Conservation (phyloP, 2,797 vertebrate species). For the Hippocampus kuda region DNA sequence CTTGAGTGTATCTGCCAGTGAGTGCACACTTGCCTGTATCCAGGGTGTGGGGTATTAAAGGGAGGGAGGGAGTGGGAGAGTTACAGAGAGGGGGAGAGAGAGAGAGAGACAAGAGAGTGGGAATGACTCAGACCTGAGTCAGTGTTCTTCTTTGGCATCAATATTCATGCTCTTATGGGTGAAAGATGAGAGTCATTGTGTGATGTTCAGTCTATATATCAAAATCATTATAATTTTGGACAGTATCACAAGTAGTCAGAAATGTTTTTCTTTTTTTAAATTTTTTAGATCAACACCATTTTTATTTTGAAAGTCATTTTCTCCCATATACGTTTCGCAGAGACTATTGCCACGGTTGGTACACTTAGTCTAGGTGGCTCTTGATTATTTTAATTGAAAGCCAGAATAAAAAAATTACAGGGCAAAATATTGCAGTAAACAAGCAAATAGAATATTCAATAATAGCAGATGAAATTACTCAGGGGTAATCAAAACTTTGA, state of each 20-base stretch:
- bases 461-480: no score
- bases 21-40: constrained; percentile 46
- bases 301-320: background rate
- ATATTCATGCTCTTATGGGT: constrained; percentile 39
- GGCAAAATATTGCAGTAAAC: background rate
- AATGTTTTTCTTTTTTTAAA: background rate
- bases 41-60: constrained; percentile 62
- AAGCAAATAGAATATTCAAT: background rate
- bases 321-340: background rate
- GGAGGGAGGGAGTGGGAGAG: constrained; percentile 30
- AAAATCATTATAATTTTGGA: background rate
- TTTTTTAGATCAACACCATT: background rate
- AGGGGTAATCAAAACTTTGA: background rate
- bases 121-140: constrained; percentile 44
- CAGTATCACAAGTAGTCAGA: background rate
- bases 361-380: background rate
- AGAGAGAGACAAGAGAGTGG: constrained; percentile 35
- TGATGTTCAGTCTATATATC: constrained; percentile 2
- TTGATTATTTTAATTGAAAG: background rate
- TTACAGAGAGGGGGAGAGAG: constrained; percentile 22
- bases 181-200: background rate
- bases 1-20: constrained; percentile 58
- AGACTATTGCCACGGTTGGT: background rate
- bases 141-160: constrained; percentile 44
- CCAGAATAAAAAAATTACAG: background rate